These are phyloP conservation scores for Neogale vison DNA, from an alignment of 2,113 vertebrate genomes.

Conservation along the genomic window DNA sequence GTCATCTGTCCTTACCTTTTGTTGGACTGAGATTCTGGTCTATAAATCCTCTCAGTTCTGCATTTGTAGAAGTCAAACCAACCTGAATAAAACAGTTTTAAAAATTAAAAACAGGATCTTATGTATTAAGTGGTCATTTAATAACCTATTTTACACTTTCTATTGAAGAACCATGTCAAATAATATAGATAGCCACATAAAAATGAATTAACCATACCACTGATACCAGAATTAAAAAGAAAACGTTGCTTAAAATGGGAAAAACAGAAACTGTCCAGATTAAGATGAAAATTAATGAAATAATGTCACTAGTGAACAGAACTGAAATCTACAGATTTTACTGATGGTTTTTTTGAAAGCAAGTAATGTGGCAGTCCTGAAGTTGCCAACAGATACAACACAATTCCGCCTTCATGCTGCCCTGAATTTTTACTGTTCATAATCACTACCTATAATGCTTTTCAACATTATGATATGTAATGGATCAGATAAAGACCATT, in stretches of 20 bases:
- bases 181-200: neutral
- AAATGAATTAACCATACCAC: conserved; percentile 18
- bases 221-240: neutral
- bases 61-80: conserved; percentile 85
- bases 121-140: conserved; percentile 7
- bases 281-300: conserved; percentile 5
- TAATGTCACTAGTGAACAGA: neutral
- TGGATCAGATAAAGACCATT: neutral
- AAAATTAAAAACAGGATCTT: conserved; percentile 63
- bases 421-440: conserved; percentile 26
- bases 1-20: conserved; percentile 84
- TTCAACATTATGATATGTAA: neutral
- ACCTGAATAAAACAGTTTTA: conserved; percentile 84
- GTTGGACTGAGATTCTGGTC: conserved; percentile 87
- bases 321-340: neutral
- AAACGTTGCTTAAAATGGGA: neutral
- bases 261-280: conserved; percentile 19
- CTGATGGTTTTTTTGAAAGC: neutral
- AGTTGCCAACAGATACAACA: neutral
- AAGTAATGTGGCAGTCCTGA: neutral
- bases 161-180: neutral
- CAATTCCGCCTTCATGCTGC: neutral
- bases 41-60: conserved; percentile 87
- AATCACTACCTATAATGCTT: neutral
- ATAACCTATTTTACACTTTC: conserved; percentile 49